A percentile compares a stretch with the other conserved stretches of the same genome.
Conservation (phyloP, 2,113 vertebrate species). For the Amblyornis subalaris region DNA sequence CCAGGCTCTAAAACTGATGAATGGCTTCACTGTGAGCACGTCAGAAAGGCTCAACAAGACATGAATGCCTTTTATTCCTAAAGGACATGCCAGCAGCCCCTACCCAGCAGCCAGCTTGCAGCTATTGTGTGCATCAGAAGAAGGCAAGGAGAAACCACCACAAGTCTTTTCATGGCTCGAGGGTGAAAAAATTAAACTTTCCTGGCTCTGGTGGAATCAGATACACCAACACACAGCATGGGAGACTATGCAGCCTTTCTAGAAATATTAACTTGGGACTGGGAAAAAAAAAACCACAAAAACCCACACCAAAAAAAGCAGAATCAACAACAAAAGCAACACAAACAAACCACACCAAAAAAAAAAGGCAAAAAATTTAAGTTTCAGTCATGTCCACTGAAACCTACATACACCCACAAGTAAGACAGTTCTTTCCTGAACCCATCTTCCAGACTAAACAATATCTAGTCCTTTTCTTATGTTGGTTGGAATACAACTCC, state of each 20-base stretch:
- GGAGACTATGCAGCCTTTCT: not conserved
- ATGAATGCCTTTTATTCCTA: not conserved
- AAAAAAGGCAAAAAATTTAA: not conserved
- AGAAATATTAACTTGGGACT: not conserved
- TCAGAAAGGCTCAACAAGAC: accelerated
- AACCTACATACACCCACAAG: not conserved
- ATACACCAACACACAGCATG: not conserved
- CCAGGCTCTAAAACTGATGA: not conserved
- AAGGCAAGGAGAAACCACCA: not conserved
- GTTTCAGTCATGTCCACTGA: not conserved
- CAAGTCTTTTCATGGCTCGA: not conserved
- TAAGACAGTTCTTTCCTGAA: not conserved
- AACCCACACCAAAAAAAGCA: not conserved
- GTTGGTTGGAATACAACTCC: not conserved
- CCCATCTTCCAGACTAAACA: not conserved
- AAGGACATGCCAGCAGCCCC: not conserved
- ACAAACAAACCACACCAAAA: not conserved
- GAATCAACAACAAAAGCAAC: not conserved
- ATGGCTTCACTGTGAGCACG: accelerated
- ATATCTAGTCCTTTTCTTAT: not conserved
- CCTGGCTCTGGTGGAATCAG: not conserved
- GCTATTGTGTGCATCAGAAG: not conserved
- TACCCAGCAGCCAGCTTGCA: not conserved
- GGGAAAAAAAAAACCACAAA: not conserved
- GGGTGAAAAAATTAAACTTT: not conserved